Evolutionary conservation across 2,888 invertebrate genomes (phyloP).

Genomic region (Timema cristinae): DNA sequence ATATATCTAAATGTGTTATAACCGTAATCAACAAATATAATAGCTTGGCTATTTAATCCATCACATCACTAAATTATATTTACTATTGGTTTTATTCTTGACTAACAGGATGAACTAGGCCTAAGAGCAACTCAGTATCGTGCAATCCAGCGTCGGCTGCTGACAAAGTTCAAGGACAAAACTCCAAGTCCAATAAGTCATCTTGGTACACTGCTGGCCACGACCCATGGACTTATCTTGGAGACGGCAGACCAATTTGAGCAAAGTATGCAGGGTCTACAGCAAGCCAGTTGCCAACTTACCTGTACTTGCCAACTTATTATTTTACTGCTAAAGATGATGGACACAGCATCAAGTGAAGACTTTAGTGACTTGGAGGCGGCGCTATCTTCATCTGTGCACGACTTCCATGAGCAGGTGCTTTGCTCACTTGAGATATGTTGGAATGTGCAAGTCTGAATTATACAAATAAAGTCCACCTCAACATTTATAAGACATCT

Average conservation of each 20-base stretch:
- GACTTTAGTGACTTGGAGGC: conserved; percentile 21
- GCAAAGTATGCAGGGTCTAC: conserved; percentile 38
- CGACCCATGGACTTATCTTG: conserved; percentile 62
- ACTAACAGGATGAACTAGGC: conserved; percentile 43
- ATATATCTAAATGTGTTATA: no score
- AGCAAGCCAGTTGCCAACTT: conserved; percentile 37
- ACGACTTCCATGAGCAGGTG: conserved; percentile 27
- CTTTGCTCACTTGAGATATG: not conserved
- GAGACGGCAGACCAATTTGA: conserved; percentile 50
- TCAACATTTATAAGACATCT: not conserved
- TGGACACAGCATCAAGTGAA: conserved; percentile 23
- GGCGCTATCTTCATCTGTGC: conserved; percentile 18
- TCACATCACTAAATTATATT: no score
- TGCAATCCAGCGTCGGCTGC: conserved; percentile 64
- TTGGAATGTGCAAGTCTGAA: not conserved
- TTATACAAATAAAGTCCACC: not conserved
- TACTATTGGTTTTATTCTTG: no score
- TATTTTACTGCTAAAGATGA: conserved; percentile 39
- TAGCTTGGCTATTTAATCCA: no score
- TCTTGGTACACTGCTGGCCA: conserved; percentile 66
- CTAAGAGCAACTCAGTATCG: conserved; percentile 66
- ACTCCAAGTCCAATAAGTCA: conserved; percentile 69
- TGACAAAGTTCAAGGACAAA: conserved; percentile 74
- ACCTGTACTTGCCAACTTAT: conserved; percentile 44
- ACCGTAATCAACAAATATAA: no score